Conservation (phyloP, 2,113 vertebrate genomes). For the Chauna torquata region DNA sequence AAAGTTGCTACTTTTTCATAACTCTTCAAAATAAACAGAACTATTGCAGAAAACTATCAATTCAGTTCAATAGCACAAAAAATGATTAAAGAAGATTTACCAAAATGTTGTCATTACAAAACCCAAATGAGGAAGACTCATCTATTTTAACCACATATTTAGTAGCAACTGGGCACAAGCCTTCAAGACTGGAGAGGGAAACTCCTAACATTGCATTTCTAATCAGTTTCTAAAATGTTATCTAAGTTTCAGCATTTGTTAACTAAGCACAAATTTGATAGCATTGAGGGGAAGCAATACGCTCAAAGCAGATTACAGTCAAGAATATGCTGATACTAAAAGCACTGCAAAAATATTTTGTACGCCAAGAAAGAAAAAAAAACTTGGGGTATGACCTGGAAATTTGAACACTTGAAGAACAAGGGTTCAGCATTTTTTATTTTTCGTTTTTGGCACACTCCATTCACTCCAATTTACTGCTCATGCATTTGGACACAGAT, state of each 20-base stretch:
- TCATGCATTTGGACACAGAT: constrained; percentile 61
- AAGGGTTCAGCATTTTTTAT: constrained; percentile 57
- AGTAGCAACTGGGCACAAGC: not conserved
- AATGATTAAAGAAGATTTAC: not conserved
- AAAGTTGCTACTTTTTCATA: not conserved
- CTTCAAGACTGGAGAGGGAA: not conserved
- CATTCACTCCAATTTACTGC: constrained; percentile 63
- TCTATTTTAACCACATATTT: constrained; percentile 16
- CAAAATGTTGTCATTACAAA: not conserved
- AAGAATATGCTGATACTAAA: constrained; percentile 69
- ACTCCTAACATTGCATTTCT: constrained; percentile 18
- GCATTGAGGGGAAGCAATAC: constrained; percentile 53
- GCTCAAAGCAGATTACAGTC: constrained; percentile 52
- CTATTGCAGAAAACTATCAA: not conserved
- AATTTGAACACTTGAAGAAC: constrained; percentile 53
- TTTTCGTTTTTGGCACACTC: constrained; percentile 56
- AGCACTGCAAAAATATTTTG: constrained; percentile 40
- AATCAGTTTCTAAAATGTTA: constrained; percentile 49
- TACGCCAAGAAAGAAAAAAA: constrained; percentile 59
- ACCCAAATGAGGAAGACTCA: not conserved
- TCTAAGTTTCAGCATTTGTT: constrained; percentile 41
- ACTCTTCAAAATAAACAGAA: not conserved
- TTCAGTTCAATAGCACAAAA: not conserved
- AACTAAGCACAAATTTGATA: constrained; percentile 59
- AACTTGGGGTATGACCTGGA: constrained; percentile 67